These are phyloP conservation scores for Novumbra hubbsi DNA, from an alignment of 2,797 vertebrate species.

Conservation along the genomic window DNA sequence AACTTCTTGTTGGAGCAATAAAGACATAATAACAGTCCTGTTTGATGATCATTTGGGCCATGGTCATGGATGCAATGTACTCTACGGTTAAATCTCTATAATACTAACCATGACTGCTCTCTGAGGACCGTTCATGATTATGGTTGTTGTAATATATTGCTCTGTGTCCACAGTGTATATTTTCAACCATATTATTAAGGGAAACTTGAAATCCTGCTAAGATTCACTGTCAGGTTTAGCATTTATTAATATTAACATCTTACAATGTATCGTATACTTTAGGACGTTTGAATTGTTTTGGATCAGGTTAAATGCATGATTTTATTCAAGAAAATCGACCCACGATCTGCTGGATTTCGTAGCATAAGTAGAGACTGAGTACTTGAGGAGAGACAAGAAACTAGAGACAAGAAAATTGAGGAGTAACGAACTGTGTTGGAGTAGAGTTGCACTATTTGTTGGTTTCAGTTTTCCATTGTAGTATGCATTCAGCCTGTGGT, in stretches of 20 bases:
- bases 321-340: background rate
- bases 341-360: conserved; percentile 3
- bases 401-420: too few species aligned
- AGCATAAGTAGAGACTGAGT: background rate
- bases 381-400: too few species aligned
- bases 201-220: background rate
- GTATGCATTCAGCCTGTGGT: background rate
- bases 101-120: conserved; percentile 11
- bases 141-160: conserved; percentile 10
- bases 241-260: conserved; percentile 10
- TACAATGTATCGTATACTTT: background rate
- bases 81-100: conserved; percentile 5
- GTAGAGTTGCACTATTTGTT: conserved; percentile 1
- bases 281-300: background rate
- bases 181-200: background rate
- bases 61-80: conserved; percentile 11
- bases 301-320: background rate
- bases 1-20: conserved; percentile 13
- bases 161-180: background rate
- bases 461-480: background rate
- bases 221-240: background rate
- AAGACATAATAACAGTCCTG: conserved; percentile 14
- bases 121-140: background rate
- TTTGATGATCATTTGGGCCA: conserved; percentile 18
- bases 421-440: background rate